Percentiles rank a stretch among this genome's conserved stretches.
Conservation (phyloP, 2,113 vertebrate species). For the Gnathonemus longibarbis region DNA sequence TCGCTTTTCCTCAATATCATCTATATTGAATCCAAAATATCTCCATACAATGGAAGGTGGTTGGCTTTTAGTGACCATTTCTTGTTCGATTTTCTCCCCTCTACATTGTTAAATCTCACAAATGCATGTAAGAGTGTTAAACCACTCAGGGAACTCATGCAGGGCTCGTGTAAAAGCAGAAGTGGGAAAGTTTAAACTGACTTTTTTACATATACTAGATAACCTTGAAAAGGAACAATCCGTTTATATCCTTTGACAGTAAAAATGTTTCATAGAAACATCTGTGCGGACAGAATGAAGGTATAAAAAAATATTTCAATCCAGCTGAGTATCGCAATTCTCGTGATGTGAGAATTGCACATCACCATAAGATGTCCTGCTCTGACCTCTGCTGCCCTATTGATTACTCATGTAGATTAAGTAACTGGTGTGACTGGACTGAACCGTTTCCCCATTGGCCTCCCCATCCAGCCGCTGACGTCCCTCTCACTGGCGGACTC, state of each 20-base stretch:
- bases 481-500: constrained; percentile 93
- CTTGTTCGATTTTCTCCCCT: too few relatives aligned
- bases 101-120: too few relatives aligned
- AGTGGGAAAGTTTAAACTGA: background rate
- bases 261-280: background rate
- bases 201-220: background rate
- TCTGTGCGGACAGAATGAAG: background rate
- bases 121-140: too few relatives aligned
- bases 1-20: too few relatives aligned
- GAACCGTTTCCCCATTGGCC: background rate
- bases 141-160: too few relatives aligned
- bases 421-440: background rate
- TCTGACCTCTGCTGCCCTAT: background rate
- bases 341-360: background rate
- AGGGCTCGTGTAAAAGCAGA: background rate
- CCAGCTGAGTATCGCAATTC: background rate
- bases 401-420: background rate
- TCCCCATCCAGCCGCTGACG: constrained; percentile 72
- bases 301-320: background rate
- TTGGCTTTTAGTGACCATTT: too few relatives aligned
- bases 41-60: too few relatives aligned
- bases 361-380: background rate
- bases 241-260: background rate
- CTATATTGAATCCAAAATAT: too few relatives aligned
- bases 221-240: background rate